These are phyloP conservation scores for Colaptes auratus DNA, from an alignment of 2,113 vertebrate species.

Conservation along the genomic window DNA sequence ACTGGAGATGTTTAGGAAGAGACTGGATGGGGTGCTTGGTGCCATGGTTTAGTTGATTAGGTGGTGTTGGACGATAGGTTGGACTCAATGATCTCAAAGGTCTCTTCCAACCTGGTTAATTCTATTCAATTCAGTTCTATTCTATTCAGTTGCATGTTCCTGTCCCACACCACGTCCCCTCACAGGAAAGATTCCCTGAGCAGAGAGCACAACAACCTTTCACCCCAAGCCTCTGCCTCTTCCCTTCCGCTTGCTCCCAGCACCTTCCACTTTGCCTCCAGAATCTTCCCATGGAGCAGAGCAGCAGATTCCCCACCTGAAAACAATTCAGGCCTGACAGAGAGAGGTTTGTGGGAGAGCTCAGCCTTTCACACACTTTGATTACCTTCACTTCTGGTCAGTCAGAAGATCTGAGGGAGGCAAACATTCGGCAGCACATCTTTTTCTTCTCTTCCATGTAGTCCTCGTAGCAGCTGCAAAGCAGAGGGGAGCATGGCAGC, in stretches of 20 bases:
- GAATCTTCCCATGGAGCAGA: neutral
- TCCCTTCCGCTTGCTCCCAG: neutral
- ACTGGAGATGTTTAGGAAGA: too few species aligned
- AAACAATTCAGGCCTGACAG: neutral
- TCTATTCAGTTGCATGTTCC: neutral
- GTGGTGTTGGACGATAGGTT: too few species aligned
- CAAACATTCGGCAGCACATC: slow-evolving; percentile 79
- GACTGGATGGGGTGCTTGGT: too few species aligned
- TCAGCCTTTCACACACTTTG: neutral
- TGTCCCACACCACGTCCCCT: neutral
- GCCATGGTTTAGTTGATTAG: too few species aligned
- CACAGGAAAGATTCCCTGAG: neutral
- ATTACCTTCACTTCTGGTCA: slow-evolving; percentile 66
- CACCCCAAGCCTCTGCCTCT: neutral
- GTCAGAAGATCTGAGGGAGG: neutral
- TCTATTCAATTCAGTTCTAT: too few species aligned
- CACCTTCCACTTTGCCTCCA: neutral
- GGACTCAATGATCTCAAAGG: too few species aligned
- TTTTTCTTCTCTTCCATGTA: slow-evolving; percentile 69
- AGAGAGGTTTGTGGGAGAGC: neutral
- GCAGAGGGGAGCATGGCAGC: neutral
- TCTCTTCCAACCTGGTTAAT: too few species aligned
- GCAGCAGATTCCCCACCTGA: neutral
- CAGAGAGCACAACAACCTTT: accelerated
- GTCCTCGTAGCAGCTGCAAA: slow-evolving; percentile 67